Percentiles rank a stretch among this genome's conserved stretches.
phyloP scores from a whole-genome alignment of 2,797 vertebrate species.

The Spheniscus humboldti region DNA sequence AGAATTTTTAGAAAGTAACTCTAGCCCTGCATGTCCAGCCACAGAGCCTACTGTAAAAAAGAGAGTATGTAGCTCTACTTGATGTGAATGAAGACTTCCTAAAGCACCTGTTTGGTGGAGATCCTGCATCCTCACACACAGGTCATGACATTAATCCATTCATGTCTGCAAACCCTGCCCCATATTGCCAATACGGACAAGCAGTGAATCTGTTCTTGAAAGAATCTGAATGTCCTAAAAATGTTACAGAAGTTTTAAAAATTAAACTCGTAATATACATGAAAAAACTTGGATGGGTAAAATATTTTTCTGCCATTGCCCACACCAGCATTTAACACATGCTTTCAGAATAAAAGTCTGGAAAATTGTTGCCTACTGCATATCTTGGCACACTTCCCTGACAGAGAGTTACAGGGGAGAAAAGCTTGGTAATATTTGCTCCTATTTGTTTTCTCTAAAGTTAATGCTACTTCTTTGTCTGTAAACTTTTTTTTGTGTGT shows the following conservation, averaged over 20 bases:
- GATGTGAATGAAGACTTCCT: not conserved
- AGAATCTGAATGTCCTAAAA: not conserved
- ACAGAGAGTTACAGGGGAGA: not conserved
- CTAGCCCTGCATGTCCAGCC: not conserved
- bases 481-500: not conserved
- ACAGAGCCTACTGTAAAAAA: not conserved
- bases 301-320: not conserved
- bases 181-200: not conserved
- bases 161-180: not conserved
- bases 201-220: not conserved
- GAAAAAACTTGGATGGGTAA: not conserved
- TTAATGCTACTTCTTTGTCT: not conserved
- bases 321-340: rapidly evolving
- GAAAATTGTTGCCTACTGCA: not conserved
- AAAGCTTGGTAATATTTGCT: not conserved
- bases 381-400: not conserved
- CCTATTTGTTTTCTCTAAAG: not conserved
- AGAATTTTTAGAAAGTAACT: not conserved
- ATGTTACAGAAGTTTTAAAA: not conserved
- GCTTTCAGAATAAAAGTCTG: not conserved
- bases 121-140: not conserved
- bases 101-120: not conserved
- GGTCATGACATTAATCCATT: not conserved
- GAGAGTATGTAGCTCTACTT: not conserved
- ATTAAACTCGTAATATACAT: not conserved